Conservation (phyloP, 2,113 vertebrate species). For the Ptilonorhynchus violaceus region DNA sequence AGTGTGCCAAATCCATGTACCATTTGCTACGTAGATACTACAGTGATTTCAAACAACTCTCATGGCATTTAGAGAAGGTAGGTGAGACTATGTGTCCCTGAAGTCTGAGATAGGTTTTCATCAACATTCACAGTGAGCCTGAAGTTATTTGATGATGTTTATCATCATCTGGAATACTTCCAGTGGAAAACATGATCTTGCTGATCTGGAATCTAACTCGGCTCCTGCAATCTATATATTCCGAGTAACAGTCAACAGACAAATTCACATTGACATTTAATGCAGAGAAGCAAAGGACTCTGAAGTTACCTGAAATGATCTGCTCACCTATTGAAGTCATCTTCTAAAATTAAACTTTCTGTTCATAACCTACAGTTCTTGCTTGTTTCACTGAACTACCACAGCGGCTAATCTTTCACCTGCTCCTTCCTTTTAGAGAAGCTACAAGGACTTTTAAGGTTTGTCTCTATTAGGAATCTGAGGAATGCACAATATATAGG, state of each 20-base stretch:
- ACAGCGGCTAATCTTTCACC: background rate
- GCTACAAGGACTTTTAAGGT: background rate
- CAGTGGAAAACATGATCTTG: slow-evolving; percentile 43
- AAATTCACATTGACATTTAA: slow-evolving; percentile 5
- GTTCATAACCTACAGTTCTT: background rate
- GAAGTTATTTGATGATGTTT: slow-evolving; percentile 32
- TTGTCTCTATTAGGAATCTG: background rate
- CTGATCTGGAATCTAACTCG: slow-evolving; percentile 40
- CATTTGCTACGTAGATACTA: background rate
- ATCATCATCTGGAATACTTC: slow-evolving; percentile 25
- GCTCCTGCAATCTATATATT: slow-evolving; percentile 6
- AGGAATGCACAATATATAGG: background rate
- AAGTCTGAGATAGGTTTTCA: slow-evolving; percentile 3
- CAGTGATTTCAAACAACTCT: background rate
- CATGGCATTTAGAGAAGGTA: background rate
- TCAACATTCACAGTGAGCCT: background rate
- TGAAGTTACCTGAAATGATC: slow-evolving; percentile 11
- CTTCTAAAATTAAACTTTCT: background rate
- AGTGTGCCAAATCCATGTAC: background rate
- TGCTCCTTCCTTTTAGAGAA: background rate
- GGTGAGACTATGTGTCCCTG: background rate
- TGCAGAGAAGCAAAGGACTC: background rate
- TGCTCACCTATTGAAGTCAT: slow-evolving; percentile 9
- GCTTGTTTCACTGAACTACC: background rate
- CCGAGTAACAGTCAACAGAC: background rate